phyloP scores from a whole-genome alignment of 2,113 vertebrate genomes.

The Rhinoderma darwinii region DNA sequence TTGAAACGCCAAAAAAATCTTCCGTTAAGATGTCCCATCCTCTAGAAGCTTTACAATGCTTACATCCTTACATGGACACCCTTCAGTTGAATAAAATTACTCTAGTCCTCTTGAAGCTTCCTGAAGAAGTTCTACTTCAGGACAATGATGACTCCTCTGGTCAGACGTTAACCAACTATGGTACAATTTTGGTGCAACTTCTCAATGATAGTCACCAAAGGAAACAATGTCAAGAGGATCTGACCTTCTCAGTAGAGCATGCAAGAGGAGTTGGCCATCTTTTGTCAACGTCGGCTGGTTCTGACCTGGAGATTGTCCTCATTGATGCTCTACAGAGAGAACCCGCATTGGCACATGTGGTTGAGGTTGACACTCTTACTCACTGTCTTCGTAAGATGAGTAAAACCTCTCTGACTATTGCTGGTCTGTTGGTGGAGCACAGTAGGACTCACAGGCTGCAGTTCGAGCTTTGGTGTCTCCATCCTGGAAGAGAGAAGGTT shows the following conservation, averaged over 20 bases:
- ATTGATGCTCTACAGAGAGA: constrained; percentile 74
- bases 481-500: constrained; percentile 60
- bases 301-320: constrained; percentile 78
- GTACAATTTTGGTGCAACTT: constrained; percentile 77
- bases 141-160: constrained; percentile 35
- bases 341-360: constrained; percentile 71
- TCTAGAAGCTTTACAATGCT: constrained; percentile 77
- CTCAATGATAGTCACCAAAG: constrained; percentile 71
- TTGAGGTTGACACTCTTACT: constrained; percentile 74
- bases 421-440: constrained; percentile 75
- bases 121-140: constrained; percentile 72
- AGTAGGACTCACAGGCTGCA: constrained; percentile 81
- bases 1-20: constrained; percentile 58
- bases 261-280: constrained; percentile 77
- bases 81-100: constrained; percentile 75
- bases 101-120: constrained; percentile 79
- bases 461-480: constrained; percentile 88
- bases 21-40: constrained; percentile 66
- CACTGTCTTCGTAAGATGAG: constrained; percentile 76
- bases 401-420: constrained; percentile 65
- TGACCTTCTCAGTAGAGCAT: constrained; percentile 75
- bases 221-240: constrained; percentile 60
- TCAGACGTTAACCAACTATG: constrained; percentile 77
- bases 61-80: constrained; percentile 79
- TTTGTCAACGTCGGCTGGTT: constrained; percentile 74